Conservation (phyloP, 2,113 vertebrate genomes). For the Crotalus viridis region DNA sequence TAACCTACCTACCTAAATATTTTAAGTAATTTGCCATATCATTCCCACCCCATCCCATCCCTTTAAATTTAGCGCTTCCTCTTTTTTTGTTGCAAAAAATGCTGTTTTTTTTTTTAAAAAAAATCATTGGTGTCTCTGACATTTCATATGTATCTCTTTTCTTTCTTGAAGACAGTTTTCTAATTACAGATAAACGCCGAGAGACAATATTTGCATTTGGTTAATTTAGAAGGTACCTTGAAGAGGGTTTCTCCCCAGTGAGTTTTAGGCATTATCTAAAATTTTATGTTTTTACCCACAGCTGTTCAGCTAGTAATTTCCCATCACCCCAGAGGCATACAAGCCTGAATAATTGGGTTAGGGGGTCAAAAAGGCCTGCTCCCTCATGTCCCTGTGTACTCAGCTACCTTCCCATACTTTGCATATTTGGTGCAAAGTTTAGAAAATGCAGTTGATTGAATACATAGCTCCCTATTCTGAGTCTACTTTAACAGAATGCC, state of each 20-base stretch:
- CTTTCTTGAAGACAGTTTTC: slow-evolving; percentile 54
- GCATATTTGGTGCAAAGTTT: background rate
- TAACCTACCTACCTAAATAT: background rate
- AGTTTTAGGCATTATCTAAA: slow-evolving; percentile 46
- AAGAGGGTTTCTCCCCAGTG: slow-evolving; percentile 45
- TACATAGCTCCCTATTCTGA: background rate
- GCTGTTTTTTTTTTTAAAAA: background rate
- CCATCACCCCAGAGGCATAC: background rate
- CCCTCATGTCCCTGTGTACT: background rate
- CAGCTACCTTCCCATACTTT: background rate
- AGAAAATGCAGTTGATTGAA: background rate
- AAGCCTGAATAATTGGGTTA: background rate
- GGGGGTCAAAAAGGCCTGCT: background rate
- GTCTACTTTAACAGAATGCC: background rate
- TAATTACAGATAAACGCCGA: slow-evolving; percentile 49
- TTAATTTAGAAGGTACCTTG: slow-evolving; percentile 61
- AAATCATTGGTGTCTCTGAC: slow-evolving; percentile 25
- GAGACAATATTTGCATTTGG: slow-evolving; percentile 52
- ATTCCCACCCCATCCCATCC: background rate
- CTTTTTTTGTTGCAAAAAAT: slow-evolving; percentile 19
- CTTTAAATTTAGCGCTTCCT: background rate
- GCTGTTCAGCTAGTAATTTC: slow-evolving; percentile 45
- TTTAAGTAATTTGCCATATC: background rate
- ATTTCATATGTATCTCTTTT: slow-evolving; percentile 13
- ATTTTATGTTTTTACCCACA: slow-evolving; percentile 49